A percentile compares a stretch with the other conserved stretches of the same genome.
Evolutionary conservation across 2,888 invertebrate species (phyloP).

Genomic region (Linnaemya vulpina): DNA sequence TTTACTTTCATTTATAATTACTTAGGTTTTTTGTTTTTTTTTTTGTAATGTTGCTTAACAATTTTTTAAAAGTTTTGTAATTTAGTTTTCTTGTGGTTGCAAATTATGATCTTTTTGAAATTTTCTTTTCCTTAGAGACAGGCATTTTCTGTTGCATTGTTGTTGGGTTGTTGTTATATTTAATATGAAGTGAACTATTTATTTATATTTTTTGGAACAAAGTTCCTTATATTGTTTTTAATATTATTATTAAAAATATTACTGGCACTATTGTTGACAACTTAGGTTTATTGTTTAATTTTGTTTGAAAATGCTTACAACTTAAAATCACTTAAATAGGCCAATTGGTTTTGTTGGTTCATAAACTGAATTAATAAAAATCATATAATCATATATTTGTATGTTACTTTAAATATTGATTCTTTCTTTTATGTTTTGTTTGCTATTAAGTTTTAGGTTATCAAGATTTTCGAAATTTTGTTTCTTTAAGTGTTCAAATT

Average conservation of each 20-base stretch:
- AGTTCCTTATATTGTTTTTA: slow-evolving; percentile 36
- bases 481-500: slow-evolving; percentile 9
- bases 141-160: slow-evolving; percentile 68
- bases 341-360: slow-evolving; percentile 73
- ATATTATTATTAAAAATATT: slow-evolving; percentile 79
- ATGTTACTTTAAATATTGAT: slow-evolving; percentile 50
- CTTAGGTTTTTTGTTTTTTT: slow-evolving; percentile 27
- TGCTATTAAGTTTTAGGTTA: slow-evolving; percentile 50
- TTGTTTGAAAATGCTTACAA: slow-evolving; percentile 69
- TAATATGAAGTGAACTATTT: slow-evolving; percentile 44
- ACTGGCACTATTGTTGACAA: slow-evolving; percentile 83
- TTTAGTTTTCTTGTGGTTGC: slow-evolving; percentile 12
- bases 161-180: slow-evolving; percentile 25
- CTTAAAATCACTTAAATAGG: slow-evolving; percentile 60
- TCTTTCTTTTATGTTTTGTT: slow-evolving; percentile 36
- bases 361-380: slow-evolving; percentile 65
- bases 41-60: slow-evolving; percentile 37
- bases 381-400: slow-evolving; percentile 64
- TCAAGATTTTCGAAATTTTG: slow-evolving; percentile 36
- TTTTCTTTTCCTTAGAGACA: neutral
- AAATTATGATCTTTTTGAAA: slow-evolving; percentile 50
- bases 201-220: slow-evolving; percentile 32
- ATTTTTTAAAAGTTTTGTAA: slow-evolving; percentile 45
- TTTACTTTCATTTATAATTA: slow-evolving; percentile 52
- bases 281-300: slow-evolving; percentile 74